Base-by-base conservation (phyloP, 2,113 vertebrate species). In the Danionella cerebrum region DNA sequence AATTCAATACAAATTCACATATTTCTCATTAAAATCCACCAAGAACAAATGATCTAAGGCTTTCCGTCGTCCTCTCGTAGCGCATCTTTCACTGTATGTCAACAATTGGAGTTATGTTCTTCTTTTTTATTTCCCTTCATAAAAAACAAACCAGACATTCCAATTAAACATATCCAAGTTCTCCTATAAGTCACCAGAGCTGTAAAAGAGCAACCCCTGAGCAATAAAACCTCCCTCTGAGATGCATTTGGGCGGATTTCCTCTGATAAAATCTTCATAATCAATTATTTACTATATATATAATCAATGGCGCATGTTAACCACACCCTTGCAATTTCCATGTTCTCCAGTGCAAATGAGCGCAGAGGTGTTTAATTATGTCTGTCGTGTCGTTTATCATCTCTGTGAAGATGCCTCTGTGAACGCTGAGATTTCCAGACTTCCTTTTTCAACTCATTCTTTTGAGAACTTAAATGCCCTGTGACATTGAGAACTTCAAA, bases 401-500 rank as follows among this genome's bases (percentile, higher is more conserved):
- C 24, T 69, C 55, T 11, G 19, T 45, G 48, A 42, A 77, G 42
- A 59, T 51, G 50, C 42, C 44, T 74, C 51, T 67, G 25, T 48
- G 53, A 72, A 48, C 50, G 35, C 50, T 42, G n/a, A 38, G 44
- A 48, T 65, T 54, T 18, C 53, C 31, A 1, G 12, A 63, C 18
- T 73, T 39, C 78, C 52, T 75, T 39, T 69, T 73, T 74, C 12
- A 29, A 51, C 24, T 52, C 54, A 62, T 50, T 51, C 65, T 69
- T 74, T 73, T 72, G 66, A 78, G 69, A 82, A 78, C 76, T 76
- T 79, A 71, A 80, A 81, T 76, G 72, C 71, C 69, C 47, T 33
- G 79, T 83, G 84, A 85, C 83, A 84, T 73, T 85, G 84, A 84
- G 65, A 66, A 80, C 83, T 84, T 85, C 84, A 86, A 84, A 86